Conservation (phyloP, 1,140 invertebrate species). For the Calliopsis andreniformis region DNA sequence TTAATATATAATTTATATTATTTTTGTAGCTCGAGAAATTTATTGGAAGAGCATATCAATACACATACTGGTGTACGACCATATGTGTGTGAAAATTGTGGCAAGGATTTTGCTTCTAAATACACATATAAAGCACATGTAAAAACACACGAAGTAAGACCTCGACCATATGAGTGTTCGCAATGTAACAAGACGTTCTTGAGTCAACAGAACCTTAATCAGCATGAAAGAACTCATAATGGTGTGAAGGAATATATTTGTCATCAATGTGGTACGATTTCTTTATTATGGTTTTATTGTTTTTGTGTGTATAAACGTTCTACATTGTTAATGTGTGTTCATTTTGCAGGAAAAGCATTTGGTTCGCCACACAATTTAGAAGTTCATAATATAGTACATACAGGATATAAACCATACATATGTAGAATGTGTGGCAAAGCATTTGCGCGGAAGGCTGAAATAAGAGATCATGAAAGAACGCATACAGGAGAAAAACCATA, state of each 20-base stretch:
- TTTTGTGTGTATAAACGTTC: background rate
- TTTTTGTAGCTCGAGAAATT: conserved; percentile 83
- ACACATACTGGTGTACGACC: conserved; percentile 86
- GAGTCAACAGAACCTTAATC: conserved; percentile 87
- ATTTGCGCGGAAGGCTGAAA: conserved; percentile 89
- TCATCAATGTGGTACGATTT: conserved; percentile 84
- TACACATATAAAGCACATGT: conserved; percentile 89
- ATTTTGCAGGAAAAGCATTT: conserved; percentile 86
- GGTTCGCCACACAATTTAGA: conserved; percentile 88
- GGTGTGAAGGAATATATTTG: conserved; percentile 88
- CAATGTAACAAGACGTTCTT: conserved; percentile 89
- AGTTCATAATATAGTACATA: conserved; percentile 88
- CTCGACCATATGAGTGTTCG: conserved; percentile 86
- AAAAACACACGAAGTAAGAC: conserved; percentile 87
- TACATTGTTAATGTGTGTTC: background rate
- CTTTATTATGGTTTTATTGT: background rate
- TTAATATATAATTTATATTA: background rate
- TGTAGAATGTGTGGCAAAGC: conserved; percentile 88
- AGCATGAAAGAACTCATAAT: conserved; percentile 88
- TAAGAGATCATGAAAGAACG: conserved; percentile 89
- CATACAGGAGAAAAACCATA: conserved; percentile 94
- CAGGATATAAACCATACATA: conserved; percentile 86
- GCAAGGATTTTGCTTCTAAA: conserved; percentile 89
- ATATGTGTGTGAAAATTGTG: conserved; percentile 85
- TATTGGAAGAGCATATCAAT: conserved; percentile 88